A percentile compares a stretch with the other conserved stretches of the same genome.
phyloP scores from a whole-genome alignment of 2,888 invertebrate genomes.

The Dasypolia templi region DNA sequence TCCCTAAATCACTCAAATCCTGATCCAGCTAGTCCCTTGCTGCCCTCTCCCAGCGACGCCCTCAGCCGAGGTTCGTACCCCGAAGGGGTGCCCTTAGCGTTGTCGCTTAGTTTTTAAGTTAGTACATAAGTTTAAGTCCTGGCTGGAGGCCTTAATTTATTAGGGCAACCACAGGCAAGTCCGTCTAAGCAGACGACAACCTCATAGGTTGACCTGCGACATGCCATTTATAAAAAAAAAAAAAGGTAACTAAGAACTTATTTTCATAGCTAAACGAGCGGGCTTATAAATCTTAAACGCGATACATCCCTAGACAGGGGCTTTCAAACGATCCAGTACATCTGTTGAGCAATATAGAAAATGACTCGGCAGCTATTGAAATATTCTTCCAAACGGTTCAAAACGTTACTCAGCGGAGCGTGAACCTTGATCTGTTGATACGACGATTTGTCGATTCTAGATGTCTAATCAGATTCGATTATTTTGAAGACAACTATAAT shows the following conservation, averaged over 20 bases:
- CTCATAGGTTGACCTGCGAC: no score
- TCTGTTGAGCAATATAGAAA: slow-evolving; percentile 62
- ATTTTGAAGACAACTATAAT: slow-evolving; percentile 36
- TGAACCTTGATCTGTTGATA: slow-evolving; percentile 47
- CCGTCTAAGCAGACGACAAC: no score
- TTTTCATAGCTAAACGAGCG: slow-evolving; percentile 49
- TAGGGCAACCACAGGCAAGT: no score
- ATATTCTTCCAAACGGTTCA: slow-evolving; percentile 58
- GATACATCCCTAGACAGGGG: slow-evolving; percentile 55
- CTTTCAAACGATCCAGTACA: slow-evolving; percentile 54
- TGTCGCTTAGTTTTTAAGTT: no score
- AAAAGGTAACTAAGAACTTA: slow-evolving; percentile 50
- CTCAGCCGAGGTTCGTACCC: no score
- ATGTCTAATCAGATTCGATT: slow-evolving; percentile 35
- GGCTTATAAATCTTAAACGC: slow-evolving; percentile 58
- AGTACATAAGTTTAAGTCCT: no score
- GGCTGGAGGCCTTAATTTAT: no score
- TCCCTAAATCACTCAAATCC: no score
- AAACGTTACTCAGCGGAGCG: slow-evolving; percentile 43
- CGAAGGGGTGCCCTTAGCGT: no score
- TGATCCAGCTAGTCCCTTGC: no score
- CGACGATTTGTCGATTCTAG: slow-evolving; percentile 44
- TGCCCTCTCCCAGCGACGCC: no score
- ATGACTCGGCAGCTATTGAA: slow-evolving; percentile 62
- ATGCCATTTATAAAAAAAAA: no score